Evolutionary conservation across 2,888 invertebrate species (phyloP), one percentile per base, ranked within the genome.

Genomic region (Spicauda simplicius): DNA sequence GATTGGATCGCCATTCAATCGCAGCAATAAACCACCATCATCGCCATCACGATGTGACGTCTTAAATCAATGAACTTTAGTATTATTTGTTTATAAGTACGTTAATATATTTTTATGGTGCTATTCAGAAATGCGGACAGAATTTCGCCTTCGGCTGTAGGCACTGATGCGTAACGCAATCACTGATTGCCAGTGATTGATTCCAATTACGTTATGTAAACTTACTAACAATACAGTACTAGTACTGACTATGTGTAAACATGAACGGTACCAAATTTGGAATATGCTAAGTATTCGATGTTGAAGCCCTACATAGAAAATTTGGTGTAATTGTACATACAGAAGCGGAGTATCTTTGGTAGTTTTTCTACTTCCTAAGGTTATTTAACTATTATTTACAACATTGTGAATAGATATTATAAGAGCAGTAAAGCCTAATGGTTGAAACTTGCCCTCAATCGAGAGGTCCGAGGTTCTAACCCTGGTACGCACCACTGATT

Each of bases 121-220:
- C 6, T 50, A 50, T 50, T 48, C 18, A 50, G 0, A 3, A 55
- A n/a, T 56, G 33, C 56, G 30, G 18, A 56, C 19, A 69, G 72
- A 69, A 69, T 77, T 75, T 73, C 64, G 71, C 74, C 74, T 72
- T 72, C 52, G 74, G 20, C 37, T 37, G 50, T 56, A 7, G 7
- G n/a, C 20, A n/a, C 20, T 19, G 25, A 20, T 5, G n/a, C 1
- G 16, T 50, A 57, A n/a, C 37, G 64, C 57, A 64, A 64, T 57
- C 20, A 12, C 48, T 50, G 57, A 64, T 55, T 63, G 45, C 55
- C 4, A 18, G 16, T 55, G 62, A 63, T 64, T 52, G 64, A 64
- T 64, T 50, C 64, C 64, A 64, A 64, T 57, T 57, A 64, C 56
- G 48, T 57, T 50, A 52, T 33, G 20, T 64, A 64, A 57, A 57